phyloP scores from a whole-genome alignment of 2,113 vertebrate genomes.

The Sus scrofa region DNA sequence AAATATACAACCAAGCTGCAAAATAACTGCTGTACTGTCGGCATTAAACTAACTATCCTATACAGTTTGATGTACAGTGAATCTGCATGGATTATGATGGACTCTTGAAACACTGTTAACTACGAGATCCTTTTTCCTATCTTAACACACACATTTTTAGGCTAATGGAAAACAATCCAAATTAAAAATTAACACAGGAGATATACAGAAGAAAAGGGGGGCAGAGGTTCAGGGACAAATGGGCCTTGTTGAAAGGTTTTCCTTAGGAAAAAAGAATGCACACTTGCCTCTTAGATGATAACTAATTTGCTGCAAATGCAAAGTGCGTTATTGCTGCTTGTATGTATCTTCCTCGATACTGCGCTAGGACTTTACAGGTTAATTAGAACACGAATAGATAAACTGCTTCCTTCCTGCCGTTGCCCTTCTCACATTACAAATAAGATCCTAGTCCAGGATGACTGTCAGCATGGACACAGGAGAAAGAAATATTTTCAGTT shows the following conservation, averaged over 20 bases:
- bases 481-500: neutral
- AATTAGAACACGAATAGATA: neutral
- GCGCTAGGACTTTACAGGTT: neutral
- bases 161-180: neutral
- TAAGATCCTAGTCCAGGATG: neutral
- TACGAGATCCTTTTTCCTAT: neutral
- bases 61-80: neutral
- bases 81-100: neutral
- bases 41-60: neutral
- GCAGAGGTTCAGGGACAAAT: neutral
- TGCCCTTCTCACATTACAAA: neutral
- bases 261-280: neutral
- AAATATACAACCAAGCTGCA: neutral
- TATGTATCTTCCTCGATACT: neutral
- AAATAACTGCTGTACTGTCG: neutral
- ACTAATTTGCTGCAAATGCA: neutral
- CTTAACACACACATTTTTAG: neutral
- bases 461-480: neutral
- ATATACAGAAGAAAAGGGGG: neutral
- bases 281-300: neutral
- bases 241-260: neutral
- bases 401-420: neutral
- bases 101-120: neutral
- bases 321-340: neutral
- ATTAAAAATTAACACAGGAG: neutral